phyloP scores from a whole-genome alignment of 2,888 invertebrate species.

The Syrista parreyssii region DNA sequence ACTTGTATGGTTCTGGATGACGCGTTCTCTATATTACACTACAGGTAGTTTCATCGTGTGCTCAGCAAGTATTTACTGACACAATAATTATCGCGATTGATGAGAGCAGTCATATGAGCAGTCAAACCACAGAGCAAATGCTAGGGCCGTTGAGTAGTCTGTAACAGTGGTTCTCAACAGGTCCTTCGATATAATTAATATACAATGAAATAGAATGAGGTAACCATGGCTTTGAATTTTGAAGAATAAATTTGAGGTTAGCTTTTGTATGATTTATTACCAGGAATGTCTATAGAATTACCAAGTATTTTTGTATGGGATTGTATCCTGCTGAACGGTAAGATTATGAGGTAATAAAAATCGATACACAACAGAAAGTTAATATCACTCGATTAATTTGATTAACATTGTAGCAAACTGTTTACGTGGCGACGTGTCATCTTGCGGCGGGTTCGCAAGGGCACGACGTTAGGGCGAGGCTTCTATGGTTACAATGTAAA shows the following conservation, averaged over 20 bases:
- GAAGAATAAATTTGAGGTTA: not conserved
- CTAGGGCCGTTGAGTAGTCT: slow-evolving; percentile 48
- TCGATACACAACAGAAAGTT: not conserved
- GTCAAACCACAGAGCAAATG: slow-evolving; percentile 60
- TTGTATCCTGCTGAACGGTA: not conserved
- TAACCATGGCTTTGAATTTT: not conserved
- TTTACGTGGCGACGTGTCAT: slow-evolving; percentile 9
- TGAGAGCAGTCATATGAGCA: slow-evolving; percentile 55
- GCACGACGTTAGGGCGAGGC: slow-evolving; percentile 16
- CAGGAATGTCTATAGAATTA: not conserved
- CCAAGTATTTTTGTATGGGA: not conserved
- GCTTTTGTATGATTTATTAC: not conserved
- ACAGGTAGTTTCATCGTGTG: not conserved
- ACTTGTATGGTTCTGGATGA: not conserved
- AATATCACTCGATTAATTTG: slow-evolving; percentile 12
- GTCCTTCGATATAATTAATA: not conserved
- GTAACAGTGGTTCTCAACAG: slow-evolving; percentile 5
- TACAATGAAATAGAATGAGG: not conserved
- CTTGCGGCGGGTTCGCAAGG: slow-evolving; percentile 1
- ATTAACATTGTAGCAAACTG: slow-evolving; percentile 18
- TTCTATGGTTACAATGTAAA: slow-evolving; percentile 26
- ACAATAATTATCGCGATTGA: slow-evolving; percentile 63
- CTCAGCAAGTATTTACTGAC: slow-evolving; percentile 54
- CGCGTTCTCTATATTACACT: not conserved
- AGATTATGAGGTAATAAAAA: not conserved